Percentiles rank a stretch among this genome's conserved stretches.
Evolutionary conservation across 2,888 invertebrate species (phyloP).

Genomic region (Melanchra persicariae): DNA sequence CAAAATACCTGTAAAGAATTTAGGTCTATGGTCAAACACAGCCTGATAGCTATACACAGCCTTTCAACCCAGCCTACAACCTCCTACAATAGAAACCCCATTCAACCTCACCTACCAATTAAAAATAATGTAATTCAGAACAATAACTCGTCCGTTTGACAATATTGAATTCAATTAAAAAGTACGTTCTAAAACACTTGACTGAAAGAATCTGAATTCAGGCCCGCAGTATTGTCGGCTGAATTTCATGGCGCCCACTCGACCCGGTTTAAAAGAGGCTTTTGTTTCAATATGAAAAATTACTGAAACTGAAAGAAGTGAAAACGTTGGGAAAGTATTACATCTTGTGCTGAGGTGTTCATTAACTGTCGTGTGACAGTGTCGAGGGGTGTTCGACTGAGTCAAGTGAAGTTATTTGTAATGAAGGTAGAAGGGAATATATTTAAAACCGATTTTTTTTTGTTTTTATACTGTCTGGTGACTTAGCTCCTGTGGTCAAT

Average conservation of each 20-base stretch:
- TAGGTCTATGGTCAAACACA: background rate
- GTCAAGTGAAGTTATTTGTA: background rate
- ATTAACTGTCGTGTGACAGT: conserved; percentile 49
- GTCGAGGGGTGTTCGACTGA: conserved; percentile 17
- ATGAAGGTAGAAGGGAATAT: background rate
- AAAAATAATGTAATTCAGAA: conserved; percentile 54
- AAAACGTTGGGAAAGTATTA: conserved; percentile 68
- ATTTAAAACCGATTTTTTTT: too few relatives aligned
- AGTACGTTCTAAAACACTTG: conserved; percentile 77
- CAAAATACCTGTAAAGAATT: background rate
- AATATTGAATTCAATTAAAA: conserved; percentile 79
- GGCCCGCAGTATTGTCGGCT: conserved; percentile 69
- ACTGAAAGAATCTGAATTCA: conserved; percentile 50
- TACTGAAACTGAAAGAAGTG: conserved; percentile 75
- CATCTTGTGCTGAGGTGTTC: conserved; percentile 63
- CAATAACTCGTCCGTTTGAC: conserved; percentile 62
- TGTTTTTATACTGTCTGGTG: too few relatives aligned
- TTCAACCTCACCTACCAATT: conserved; percentile 43
- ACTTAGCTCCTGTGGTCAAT: too few relatives aligned
- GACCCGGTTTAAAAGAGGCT: conserved; percentile 83
- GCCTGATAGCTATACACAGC: background rate
- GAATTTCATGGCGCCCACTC: conserved; percentile 79
- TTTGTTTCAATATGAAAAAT: conserved; percentile 89
- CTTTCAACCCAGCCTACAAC: conserved; percentile 4
- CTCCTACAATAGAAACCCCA: background rate